Percentiles rank a stretch among this genome's conserved stretches.
Conservation (phyloP, 2,797 vertebrate species). For the Characodon lateralis region DNA sequence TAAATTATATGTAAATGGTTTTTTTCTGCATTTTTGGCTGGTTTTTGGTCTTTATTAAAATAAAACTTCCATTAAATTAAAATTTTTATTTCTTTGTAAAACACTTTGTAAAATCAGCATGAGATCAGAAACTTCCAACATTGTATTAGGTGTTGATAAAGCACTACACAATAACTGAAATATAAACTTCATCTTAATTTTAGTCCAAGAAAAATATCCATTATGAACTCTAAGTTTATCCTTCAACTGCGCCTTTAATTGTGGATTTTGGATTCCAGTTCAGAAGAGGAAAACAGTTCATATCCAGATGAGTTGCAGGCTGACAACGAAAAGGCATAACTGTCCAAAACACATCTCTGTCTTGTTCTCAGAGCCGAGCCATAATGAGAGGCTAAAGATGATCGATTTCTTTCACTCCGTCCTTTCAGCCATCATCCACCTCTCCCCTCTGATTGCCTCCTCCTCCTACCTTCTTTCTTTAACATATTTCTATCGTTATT, state of each 20-base stretch:
- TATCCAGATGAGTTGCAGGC: conserved; percentile 37
- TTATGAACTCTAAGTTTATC: background rate
- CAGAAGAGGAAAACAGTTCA: conserved; percentile 6
- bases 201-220: no score
- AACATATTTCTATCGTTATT: conserved; percentile 37
- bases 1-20: no score
- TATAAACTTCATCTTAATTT: no score
- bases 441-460: conserved; percentile 9
- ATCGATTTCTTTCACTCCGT: conserved; percentile 37
- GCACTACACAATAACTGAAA: no score
- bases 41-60: no score
- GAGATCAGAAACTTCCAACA: no score
- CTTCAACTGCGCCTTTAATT: background rate
- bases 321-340: conserved; percentile 22
- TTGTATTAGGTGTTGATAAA: no score
- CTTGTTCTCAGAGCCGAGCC: conserved; percentile 31
- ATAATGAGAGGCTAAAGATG: conserved; percentile 57
- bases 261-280: background rate
- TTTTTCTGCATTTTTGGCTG: no score
- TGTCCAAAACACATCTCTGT: conserved; percentile 52
- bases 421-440: conserved; percentile 31
- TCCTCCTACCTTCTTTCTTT: conserved; percentile 15
- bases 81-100: no score
- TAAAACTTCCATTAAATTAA: no score
- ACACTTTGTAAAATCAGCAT: no score